A percentile compares a stretch with the other conserved stretches of the same genome.
Conservation (phyloP, 2,888 invertebrate species). For the Siphlonurus alternatus region DNA sequence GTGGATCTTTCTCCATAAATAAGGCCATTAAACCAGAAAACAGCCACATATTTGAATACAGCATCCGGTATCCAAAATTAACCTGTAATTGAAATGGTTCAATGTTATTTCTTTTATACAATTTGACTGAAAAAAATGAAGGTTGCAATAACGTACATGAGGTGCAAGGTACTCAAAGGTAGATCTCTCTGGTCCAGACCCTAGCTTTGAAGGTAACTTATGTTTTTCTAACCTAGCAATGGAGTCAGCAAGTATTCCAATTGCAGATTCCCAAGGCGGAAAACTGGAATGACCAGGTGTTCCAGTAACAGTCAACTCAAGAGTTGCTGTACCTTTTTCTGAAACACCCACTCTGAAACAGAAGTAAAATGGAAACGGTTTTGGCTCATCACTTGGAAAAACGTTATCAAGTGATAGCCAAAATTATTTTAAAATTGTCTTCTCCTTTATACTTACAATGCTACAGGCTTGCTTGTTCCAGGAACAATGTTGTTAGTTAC, state of each 20-base stretch:
- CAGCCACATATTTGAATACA: constrained; percentile 29
- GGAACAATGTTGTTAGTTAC: constrained; percentile 24
- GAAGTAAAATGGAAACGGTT: background rate
- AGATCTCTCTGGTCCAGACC: constrained; percentile 14
- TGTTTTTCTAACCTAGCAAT: constrained; percentile 25
- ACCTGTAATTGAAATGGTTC: constrained; percentile 15
- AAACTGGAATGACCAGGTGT: constrained; percentile 31
- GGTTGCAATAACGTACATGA: constrained; percentile 13
- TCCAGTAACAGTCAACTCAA: constrained; percentile 24
- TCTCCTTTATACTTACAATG: constrained; percentile 13
- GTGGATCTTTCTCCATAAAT: constrained; percentile 22
- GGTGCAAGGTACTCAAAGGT: constrained; percentile 16
- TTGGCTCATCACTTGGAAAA: background rate
- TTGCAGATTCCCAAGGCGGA: constrained; percentile 27
- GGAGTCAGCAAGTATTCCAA: constrained; percentile 28
- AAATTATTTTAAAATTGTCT: background rate
- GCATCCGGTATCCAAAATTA: constrained; percentile 20
- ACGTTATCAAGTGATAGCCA: background rate
- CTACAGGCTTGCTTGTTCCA: constrained; percentile 23
- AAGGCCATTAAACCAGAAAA: constrained; percentile 24
- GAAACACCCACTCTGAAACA: constrained; percentile 25
- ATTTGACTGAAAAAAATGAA: background rate
- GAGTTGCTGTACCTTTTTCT: constrained; percentile 28
- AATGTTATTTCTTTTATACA: too few species aligned
- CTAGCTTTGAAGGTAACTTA: constrained; percentile 26